Percentiles rank a stretch among this genome's conserved stretches.
phyloP scores from a whole-genome alignment of 2,797 vertebrate genomes.

The Onychomys torridus region DNA sequence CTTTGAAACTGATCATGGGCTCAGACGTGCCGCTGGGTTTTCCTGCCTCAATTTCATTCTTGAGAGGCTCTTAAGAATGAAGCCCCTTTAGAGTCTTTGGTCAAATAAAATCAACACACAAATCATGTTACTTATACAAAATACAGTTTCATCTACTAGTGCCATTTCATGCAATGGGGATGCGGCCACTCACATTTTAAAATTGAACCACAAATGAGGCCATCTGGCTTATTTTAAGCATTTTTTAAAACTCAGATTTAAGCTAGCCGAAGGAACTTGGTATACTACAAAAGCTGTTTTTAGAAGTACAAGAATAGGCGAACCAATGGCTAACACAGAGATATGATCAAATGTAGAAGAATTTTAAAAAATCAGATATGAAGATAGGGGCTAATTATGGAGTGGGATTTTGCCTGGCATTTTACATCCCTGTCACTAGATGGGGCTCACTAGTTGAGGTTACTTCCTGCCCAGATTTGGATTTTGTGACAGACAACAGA shows the following conservation, averaged over 20 bases:
- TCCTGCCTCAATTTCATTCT: not conserved
- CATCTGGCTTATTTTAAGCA: conserved; percentile 24
- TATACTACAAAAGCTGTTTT: not conserved
- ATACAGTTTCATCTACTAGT: not conserved
- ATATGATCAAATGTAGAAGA: not conserved
- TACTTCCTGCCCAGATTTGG: conserved; percentile 63
- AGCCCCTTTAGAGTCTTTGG: not conserved
- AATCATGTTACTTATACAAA: not conserved
- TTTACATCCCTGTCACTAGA: conserved; percentile 86
- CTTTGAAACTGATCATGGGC: not conserved
- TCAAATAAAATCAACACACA: conserved; percentile 24
- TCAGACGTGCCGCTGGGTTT: not conserved
- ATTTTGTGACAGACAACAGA: not conserved
- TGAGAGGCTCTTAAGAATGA: not conserved
- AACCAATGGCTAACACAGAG: not conserved
- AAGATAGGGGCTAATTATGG: not conserved
- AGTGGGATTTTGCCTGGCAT: not conserved
- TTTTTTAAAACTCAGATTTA: conserved; percentile 47
- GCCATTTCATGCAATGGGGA: not conserved
- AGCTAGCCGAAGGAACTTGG: not conserved
- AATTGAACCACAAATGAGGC: conserved; percentile 29
- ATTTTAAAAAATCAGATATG: not conserved
- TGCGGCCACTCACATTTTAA: not conserved
- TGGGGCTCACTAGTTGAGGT: conserved; percentile 86
- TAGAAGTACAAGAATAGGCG: not conserved